Base-by-base conservation (phyloP, 1,140 invertebrate species). In the Idris sp. region DNA sequence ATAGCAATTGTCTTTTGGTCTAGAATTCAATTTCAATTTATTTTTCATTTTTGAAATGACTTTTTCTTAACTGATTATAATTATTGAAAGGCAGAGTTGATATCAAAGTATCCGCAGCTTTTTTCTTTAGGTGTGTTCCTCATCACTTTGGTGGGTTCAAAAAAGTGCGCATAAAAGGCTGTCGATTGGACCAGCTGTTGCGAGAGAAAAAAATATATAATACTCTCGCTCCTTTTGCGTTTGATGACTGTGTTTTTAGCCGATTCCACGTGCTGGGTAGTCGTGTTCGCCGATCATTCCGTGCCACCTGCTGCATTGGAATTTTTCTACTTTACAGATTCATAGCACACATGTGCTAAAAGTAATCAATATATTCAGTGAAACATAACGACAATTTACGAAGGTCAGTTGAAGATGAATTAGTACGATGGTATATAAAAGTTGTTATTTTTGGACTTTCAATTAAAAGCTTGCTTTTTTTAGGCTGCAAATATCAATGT, bases 121-220 rank as follows among this genome's bases (percentile, higher is more conserved):
- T 43, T 19, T 19, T 43, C 13, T 38, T 15, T n/a, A n/a, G n/a
- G n/a, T n/a, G 22, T 7, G 2, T 28, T 7, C 9, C 19, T 10
- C 22, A 11, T n/a, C n/a, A 19, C 14, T 22, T 19, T 18, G 3
- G 8, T 22, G n/a, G 16, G 15, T 19, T 14, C 31, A 15, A 35
- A 22, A 41, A 10, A 61, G 43, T 53, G 33, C 28, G 40, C 41
- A 73, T 25, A 67, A 74, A 62, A 56, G 58, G 33, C 43, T 36
- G 64, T 54, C 65, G 64, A 59, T 74, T 77, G 77, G 58, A 54
- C 77, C 77, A 77, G 74, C 71, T 77, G 71, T 79, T 61, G 19
- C 33, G 8, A 33, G 26, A n/a, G 25, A 10, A 28, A 48, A 48
- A 35, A 64, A 53, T 41, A 16, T 15, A 44, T 18, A 5, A 13